These are phyloP conservation scores for Eupleurogrammus muticus DNA, from an alignment of 2,797 vertebrate genomes.

Conservation along the genomic window DNA sequence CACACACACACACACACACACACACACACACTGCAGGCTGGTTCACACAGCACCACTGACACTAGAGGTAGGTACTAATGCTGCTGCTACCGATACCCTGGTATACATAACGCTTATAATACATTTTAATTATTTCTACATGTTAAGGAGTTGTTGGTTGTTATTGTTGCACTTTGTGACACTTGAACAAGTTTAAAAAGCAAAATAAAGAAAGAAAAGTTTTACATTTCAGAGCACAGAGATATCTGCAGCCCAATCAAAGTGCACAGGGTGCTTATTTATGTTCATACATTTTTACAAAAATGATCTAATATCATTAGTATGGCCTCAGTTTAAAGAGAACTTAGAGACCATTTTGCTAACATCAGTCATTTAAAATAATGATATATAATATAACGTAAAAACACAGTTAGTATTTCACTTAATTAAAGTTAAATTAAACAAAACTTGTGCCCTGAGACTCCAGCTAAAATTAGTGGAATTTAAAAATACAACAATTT, in stretches of 20 bases:
- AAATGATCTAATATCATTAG: not conserved
- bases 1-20: constrained; percentile 20
- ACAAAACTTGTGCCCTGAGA: not conserved
- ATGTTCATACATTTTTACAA: not conserved
- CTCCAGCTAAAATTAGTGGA: too few relatives aligned
- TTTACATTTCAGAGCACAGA: not conserved
- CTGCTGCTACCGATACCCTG: constrained; percentile 13
- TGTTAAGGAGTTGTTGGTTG: not conserved
- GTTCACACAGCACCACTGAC: constrained; percentile 11
- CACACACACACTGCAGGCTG: constrained; percentile 10
- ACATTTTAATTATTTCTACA: not conserved
- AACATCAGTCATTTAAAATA: not conserved
- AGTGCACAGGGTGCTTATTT: not conserved
- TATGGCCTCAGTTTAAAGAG: too few relatives aligned
- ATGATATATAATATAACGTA: not conserved
- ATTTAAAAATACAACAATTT: not conserved
- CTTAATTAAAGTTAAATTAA: not conserved
- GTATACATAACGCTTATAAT: not conserved
- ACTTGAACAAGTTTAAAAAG: not conserved
- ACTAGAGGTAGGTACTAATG: not conserved
- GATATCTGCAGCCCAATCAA: not conserved
- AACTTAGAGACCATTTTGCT: not conserved
- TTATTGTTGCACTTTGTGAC: not conserved
- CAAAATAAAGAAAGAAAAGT: not conserved
- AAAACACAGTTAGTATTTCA: not conserved